A percentile compares a stretch with the other conserved stretches of the same genome.
Evolutionary conservation across 2,888 invertebrate species (phyloP).

Genomic region (Phyllotreta cruciferae): DNA sequence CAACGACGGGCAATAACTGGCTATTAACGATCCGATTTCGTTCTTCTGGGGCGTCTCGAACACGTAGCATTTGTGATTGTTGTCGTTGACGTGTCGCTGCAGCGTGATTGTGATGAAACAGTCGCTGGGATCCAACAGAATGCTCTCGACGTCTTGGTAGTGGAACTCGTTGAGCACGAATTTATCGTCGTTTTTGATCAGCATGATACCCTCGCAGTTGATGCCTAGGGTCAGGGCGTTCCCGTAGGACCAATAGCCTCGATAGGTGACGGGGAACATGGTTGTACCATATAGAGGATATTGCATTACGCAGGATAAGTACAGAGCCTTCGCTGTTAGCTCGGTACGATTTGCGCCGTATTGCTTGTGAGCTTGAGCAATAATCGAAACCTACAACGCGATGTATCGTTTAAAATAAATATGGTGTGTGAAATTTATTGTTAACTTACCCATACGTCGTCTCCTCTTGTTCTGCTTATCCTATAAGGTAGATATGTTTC

Average conservation of each 20-base stretch:
- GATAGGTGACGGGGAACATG: slow-evolving; percentile 80
- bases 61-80: slow-evolving; percentile 84
- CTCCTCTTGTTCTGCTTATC: slow-evolving; percentile 77
- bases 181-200: slow-evolving; percentile 92
- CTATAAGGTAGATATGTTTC: slow-evolving; percentile 88
- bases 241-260: slow-evolving; percentile 93
- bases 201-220: slow-evolving; percentile 88
- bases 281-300: slow-evolving; percentile 76
- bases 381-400: slow-evolving; percentile 72
- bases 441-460: slow-evolving; percentile 79
- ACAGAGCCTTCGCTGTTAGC: slow-evolving; percentile 90
- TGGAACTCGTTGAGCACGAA: slow-evolving; percentile 90
- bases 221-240: slow-evolving; percentile 79
- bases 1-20: slow-evolving; percentile 86
- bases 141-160: slow-evolving; percentile 86
- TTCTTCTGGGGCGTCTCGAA: slow-evolving; percentile 89
- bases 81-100: slow-evolving; percentile 72
- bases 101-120: slow-evolving; percentile 90
- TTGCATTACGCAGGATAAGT: slow-evolving; percentile 95
- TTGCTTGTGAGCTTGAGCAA: slow-evolving; percentile 87
- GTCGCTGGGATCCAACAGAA: slow-evolving; percentile 90
- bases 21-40: slow-evolving; percentile 91
- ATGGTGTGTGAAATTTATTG: not conserved
- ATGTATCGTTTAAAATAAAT: slow-evolving; percentile 3
- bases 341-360: slow-evolving; percentile 93